Base-by-base conservation (phyloP, 2,797 vertebrate genomes). In the Sebastes alutus region DNA sequence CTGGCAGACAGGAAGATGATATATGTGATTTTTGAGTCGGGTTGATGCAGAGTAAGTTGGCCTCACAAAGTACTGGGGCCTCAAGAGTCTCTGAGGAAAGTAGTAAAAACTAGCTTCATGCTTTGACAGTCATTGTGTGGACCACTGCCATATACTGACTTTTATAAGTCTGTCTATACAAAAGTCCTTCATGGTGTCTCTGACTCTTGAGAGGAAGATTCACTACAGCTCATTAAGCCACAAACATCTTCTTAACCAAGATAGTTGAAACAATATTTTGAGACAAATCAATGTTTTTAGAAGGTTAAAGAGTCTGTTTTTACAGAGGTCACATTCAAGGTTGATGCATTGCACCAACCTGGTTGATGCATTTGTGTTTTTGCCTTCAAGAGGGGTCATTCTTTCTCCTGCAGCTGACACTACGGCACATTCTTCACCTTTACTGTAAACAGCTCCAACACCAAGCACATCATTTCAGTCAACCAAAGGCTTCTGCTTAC, bases 401-500 rank as follows among this genome's bases (percentile, higher is more conserved):
- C 16, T 63, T 83, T 82, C 68, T 78, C 32, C 61, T 65, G 32
- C 72, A 76, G 78, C 67, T 77, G 71, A 80, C 69, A 78, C 16
- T 27, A 54, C 71, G 60, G 68, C 76, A 75, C 80, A 92, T 90
- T 85, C 62, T 68, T 89, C 68, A 76, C 35, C 32, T 63, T 88
- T 46, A 85, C 52, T 86, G 77, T 87, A 91, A 92, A 93, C 76
- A 89, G 32, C 56, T 80, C 32, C 9, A 78, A 68, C 62, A 33
- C 71, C 7, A 22, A 59, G 52, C 66, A 79, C 72, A 77, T 80
- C 4, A 30, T 79, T 81, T 75, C 58, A 88, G 69, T 61, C 82
- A 63, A 55, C 59, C 78, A 25, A 5, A 38, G 73, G 75, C 80
- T 67, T 82, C 74, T 87, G 81, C 86, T 88, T 71, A 82, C 73